These are phyloP conservation scores for Menidia beryllina DNA, from an alignment of 2,113 vertebrate genomes.

Conservation along the genomic window DNA sequence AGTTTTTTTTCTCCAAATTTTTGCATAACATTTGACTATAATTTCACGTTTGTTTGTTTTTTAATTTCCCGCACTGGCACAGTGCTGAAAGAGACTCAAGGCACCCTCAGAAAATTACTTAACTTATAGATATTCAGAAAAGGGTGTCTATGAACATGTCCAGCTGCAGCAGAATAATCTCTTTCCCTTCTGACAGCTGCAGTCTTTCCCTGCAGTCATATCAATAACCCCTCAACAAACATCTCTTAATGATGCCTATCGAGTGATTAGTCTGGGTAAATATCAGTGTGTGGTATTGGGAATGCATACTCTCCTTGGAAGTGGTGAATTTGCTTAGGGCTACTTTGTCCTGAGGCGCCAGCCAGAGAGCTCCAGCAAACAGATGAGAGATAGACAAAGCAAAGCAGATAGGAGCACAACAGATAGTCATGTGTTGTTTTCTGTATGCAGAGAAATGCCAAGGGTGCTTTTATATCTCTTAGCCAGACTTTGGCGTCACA, in stretches of 20 bases:
- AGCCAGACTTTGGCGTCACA: constrained; percentile 15
- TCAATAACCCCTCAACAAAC: constrained; percentile 65
- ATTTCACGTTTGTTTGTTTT: too few species aligned
- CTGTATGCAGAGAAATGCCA: constrained; percentile 47
- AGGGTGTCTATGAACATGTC: neutral
- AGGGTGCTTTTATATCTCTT: constrained; percentile 9
- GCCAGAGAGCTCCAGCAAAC: constrained; percentile 36
- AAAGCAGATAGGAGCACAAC: constrained; percentile 56
- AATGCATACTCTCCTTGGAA: constrained; percentile 7
- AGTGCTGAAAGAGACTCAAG: too few species aligned
- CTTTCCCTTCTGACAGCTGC: constrained; percentile 31
- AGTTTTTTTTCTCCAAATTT: too few species aligned
- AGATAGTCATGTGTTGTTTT: constrained; percentile 48
- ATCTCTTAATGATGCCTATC: constrained; percentile 40
- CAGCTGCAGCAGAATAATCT: constrained; percentile 5
- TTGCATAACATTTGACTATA: too few species aligned
- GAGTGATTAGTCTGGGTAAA: constrained; percentile 37
- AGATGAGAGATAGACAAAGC: constrained; percentile 26
- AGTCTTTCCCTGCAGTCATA: too few species aligned
- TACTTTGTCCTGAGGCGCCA: constrained; percentile 33
- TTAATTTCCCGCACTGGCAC: too few species aligned
- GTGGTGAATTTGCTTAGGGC: constrained; percentile 50
- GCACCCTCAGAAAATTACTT: too few species aligned
- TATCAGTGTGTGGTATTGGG: constrained; percentile 39
- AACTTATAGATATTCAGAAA: too few species aligned